Percentiles rank a stretch among this genome's conserved stretches.
Evolutionary conservation across 2,888 invertebrate species (phyloP).

Genomic region (Biston betularia): DNA sequence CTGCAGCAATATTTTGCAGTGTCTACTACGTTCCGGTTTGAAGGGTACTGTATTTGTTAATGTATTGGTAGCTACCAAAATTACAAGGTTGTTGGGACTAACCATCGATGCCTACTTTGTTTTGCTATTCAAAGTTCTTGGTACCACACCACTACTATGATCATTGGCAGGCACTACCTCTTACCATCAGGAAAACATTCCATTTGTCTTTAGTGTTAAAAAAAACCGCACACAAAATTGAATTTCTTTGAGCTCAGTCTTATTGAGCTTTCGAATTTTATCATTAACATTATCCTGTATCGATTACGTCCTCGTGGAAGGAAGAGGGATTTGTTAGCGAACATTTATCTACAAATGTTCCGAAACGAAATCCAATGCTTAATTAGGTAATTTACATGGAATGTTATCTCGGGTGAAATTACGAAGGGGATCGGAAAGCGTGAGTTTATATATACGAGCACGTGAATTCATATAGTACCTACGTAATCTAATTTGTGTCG

Average conservation of each 20-base stretch:
- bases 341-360: constrained; percentile 36
- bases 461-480: background rate
- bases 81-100: no score
- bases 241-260: background rate
- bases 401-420: constrained; percentile 51
- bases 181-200: no score
- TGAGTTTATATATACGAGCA: background rate
- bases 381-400: constrained; percentile 47
- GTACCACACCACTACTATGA: no score
- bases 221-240: no score
- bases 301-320: constrained; percentile 22
- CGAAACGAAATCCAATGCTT: constrained; percentile 43
- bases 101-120: no score
- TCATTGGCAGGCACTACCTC: no score
- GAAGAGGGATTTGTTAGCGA: constrained; percentile 34
- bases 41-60: no score
- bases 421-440: constrained; percentile 36
- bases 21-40: no score
- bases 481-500: background rate
- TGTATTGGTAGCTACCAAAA: no score
- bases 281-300: constrained; percentile 33
- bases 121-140: no score
- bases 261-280: constrained; percentile 35
- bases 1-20: no score
- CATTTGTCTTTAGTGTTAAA: no score